Percentiles rank a stretch among this genome's conserved stretches.
These are phyloP conservation scores for Centropus bengalensis DNA, from an alignment of 2,113 vertebrate genomes.

Conservation along the genomic window DNA sequence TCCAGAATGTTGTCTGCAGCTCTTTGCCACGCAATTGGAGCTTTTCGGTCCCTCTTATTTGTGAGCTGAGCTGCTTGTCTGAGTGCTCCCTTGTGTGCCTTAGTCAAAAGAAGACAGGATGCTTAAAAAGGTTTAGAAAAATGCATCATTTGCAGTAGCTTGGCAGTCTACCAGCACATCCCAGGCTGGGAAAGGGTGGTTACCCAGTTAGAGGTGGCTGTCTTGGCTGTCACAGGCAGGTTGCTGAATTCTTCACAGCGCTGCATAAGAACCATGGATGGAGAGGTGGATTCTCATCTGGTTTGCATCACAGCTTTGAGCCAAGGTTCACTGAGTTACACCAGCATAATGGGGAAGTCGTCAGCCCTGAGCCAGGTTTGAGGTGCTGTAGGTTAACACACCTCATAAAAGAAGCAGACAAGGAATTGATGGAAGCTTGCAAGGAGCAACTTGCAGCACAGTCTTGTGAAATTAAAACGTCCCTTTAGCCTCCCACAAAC, in stretches of 20 bases:
- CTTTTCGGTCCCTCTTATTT: too few species aligned
- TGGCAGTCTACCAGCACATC: too few species aligned
- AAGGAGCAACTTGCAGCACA: not conserved
- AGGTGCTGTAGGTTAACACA: not conserved
- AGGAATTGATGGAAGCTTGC: not conserved
- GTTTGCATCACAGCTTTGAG: not conserved
- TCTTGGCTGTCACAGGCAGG: not conserved
- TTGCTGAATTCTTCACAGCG: fast-evolving
- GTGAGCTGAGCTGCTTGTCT: too few species aligned
- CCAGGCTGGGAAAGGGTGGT: too few species aligned
- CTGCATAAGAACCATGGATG: not conserved
- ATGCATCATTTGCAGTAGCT: too few species aligned
- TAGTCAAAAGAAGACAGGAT: too few species aligned
- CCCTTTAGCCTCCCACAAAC: not conserved
- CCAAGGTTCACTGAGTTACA: not conserved
- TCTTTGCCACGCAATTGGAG: too few species aligned
- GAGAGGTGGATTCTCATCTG: fast-evolving
- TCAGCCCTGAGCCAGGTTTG: not conserved
- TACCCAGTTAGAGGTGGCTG: too few species aligned
- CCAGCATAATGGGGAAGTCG: fast-evolving
- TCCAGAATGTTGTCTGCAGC: too few species aligned
- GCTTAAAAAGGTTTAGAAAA: too few species aligned
- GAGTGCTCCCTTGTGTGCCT: too few species aligned
- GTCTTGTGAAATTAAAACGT: not conserved
- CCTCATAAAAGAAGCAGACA: not conserved